These are phyloP conservation scores for Pangasius djambal DNA, from an alignment of 2,797 vertebrate species.

Conservation along the genomic window DNA sequence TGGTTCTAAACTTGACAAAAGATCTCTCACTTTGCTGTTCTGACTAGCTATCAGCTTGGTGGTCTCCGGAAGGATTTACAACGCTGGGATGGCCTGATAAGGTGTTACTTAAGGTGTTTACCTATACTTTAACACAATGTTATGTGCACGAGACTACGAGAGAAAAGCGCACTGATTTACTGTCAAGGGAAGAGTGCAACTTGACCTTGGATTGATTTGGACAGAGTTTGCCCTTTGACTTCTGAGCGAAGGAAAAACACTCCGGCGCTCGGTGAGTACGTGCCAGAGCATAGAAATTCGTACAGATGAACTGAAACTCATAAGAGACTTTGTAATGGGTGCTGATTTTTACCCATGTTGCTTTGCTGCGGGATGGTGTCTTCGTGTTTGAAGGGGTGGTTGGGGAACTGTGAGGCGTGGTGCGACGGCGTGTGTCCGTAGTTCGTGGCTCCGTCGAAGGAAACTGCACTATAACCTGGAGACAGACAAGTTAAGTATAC, in stretches of 20 bases:
- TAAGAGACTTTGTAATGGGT: slow-evolving; percentile 4
- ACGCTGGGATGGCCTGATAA: slow-evolving; percentile 44
- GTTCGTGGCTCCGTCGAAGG: slow-evolving; percentile 89
- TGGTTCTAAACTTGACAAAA: slow-evolving; percentile 64
- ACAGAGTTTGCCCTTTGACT: slow-evolving; percentile 35
- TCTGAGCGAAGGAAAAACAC: slow-evolving; percentile 38
- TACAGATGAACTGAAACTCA: slow-evolving; percentile 23
- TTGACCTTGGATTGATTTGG: slow-evolving; percentile 52
- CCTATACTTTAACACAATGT: slow-evolving; percentile 53
- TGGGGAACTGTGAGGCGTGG: slow-evolving; percentile 86
- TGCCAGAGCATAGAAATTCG: slow-evolving; percentile 10
- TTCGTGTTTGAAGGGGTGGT: slow-evolving; percentile 96
- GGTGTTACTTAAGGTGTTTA: slow-evolving; percentile 61
- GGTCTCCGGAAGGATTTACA: slow-evolving; percentile 57
- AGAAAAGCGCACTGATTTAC: slow-evolving; percentile 42
- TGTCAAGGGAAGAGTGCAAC: slow-evolving; percentile 47
- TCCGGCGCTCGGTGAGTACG: slow-evolving; percentile 5
- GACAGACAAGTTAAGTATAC: neutral
- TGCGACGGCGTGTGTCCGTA: slow-evolving; percentile 93
- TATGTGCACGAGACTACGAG: neutral
- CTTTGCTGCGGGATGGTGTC: slow-evolving; percentile 89
- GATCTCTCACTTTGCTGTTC: slow-evolving; percentile 51
- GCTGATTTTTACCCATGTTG: slow-evolving; percentile 81
- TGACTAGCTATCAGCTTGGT: slow-evolving; percentile 4
- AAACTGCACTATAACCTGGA: slow-evolving; percentile 88